phyloP scores from a whole-genome alignment of 2,888 invertebrate species.

The Cerceris ruficornis region DNA sequence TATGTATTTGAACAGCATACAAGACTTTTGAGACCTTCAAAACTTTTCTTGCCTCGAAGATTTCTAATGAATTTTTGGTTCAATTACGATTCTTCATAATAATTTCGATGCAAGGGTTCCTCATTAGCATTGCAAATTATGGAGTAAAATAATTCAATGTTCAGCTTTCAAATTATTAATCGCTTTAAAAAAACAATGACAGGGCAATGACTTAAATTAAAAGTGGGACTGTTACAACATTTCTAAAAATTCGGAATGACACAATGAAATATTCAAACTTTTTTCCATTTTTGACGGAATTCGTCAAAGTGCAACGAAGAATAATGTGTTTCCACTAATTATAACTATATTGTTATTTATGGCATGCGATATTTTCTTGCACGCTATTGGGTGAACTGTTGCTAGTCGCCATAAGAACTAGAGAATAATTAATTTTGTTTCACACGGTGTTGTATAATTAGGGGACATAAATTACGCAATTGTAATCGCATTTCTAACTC shows the following conservation, averaged over 20 bases:
- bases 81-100: background rate
- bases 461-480: slow-evolving; percentile 15
- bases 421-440: slow-evolving; percentile 31
- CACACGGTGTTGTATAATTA: slow-evolving; percentile 20
- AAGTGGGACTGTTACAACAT: no score
- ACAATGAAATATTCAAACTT: background rate
- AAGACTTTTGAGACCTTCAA: background rate
- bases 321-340: background rate
- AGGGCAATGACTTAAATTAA: no score
- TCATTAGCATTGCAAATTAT: no score
- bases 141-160: no score
- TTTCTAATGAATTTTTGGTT: background rate
- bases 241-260: background rate
- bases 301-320: background rate
- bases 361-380: background rate
- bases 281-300: background rate
- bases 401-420: background rate
- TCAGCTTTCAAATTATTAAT: no score
- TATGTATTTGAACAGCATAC: background rate
- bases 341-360: slow-evolving; percentile 5
- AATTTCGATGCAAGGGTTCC: background rate
- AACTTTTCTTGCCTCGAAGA: background rate
- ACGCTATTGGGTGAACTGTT: background rate
- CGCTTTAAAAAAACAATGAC: no score
- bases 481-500: slow-evolving; percentile 21